Evolutionary conservation across 1,140 invertebrate species (phyloP).

Genomic region (Capitella teleta): DNA sequence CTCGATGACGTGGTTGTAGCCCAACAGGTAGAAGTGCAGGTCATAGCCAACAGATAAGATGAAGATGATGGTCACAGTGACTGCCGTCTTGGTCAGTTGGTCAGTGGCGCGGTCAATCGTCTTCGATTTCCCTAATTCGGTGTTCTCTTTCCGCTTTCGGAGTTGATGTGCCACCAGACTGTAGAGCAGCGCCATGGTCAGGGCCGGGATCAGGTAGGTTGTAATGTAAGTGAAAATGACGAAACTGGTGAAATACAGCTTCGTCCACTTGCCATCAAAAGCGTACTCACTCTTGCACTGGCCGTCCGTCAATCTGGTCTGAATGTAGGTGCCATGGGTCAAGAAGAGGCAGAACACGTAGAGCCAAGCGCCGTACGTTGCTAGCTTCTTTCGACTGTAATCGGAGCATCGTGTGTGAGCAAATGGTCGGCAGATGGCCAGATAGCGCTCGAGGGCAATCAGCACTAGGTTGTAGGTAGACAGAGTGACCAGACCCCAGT

Average conservation of each 20-base stretch:
- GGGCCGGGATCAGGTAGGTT: conserved; percentile 8
- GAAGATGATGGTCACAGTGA: conserved; percentile 6
- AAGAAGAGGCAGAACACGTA: conserved; percentile 7
- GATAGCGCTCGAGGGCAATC: conserved; percentile 4
- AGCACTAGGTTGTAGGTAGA: conserved; percentile 11
- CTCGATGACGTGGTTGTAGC: neutral
- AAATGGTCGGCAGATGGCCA: conserved; percentile 4
- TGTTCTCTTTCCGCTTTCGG: neutral
- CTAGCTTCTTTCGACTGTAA: neutral
- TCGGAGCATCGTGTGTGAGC: neutral
- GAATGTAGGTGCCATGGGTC: conserved; percentile 10
- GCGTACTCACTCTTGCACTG: conserved; percentile 7
- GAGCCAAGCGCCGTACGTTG: neutral
- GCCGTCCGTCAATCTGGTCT: conserved; percentile 8
- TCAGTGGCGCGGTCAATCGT: neutral
- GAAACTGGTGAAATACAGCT: conserved; percentile 6
- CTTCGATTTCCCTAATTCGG: neutral
- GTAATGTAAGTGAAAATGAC: conserved; percentile 12
- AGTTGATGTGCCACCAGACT: neutral
- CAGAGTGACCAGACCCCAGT: conserved; percentile 8
- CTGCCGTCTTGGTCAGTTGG: conserved; percentile 4
- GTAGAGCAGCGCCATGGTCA: conserved; percentile 5
- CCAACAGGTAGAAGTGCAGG: conserved; percentile 1
- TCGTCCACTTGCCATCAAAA: neutral
- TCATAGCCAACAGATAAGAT: conserved; percentile 3